Conservation (phyloP, 2,113 vertebrate genomes). For the Ornithorhynchus anatinus region DNA sequence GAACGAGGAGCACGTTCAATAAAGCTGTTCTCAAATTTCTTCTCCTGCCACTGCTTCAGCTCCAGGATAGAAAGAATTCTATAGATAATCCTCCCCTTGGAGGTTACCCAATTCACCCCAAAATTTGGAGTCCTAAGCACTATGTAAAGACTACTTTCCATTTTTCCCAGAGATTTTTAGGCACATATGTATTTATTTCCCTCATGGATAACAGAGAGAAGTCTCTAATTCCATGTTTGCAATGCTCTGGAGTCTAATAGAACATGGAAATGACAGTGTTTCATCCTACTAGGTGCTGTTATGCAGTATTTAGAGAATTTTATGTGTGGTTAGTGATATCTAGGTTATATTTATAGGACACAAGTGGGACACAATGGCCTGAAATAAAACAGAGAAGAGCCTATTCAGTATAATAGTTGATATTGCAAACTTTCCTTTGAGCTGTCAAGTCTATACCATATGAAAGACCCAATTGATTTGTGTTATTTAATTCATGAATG, state of each 20-base stretch:
- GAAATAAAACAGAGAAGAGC: not conserved
- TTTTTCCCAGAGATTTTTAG: constrained; percentile 37
- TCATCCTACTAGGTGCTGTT: not conserved
- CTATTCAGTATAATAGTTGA: constrained; percentile 5
- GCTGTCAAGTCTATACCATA: not conserved
- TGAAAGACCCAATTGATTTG: not conserved
- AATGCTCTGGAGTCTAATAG: constrained; percentile 36
- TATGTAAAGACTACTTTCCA: constrained; percentile 18
- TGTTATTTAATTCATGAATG: not conserved
- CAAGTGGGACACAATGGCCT: not conserved
- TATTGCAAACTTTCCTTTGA: not conserved
- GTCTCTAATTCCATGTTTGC: constrained; percentile 21
- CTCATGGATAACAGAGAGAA: constrained; percentile 36
- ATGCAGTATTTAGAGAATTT: not conserved
- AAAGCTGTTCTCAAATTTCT: not conserved
- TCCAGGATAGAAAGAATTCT: not conserved
- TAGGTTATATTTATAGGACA: constrained; percentile 32
- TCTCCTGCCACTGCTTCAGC: not conserved
- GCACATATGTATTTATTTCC: constrained; percentile 12
- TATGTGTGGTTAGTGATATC: not conserved
- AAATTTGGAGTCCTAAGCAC: not conserved
- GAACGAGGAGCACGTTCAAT: not conserved
- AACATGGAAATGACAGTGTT: not conserved
- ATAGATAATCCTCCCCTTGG: not conserved
- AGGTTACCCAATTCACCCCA: not conserved